Base-by-base conservation (phyloP, 2,113 vertebrate species). In the Xiphophorus couchianus region DNA sequence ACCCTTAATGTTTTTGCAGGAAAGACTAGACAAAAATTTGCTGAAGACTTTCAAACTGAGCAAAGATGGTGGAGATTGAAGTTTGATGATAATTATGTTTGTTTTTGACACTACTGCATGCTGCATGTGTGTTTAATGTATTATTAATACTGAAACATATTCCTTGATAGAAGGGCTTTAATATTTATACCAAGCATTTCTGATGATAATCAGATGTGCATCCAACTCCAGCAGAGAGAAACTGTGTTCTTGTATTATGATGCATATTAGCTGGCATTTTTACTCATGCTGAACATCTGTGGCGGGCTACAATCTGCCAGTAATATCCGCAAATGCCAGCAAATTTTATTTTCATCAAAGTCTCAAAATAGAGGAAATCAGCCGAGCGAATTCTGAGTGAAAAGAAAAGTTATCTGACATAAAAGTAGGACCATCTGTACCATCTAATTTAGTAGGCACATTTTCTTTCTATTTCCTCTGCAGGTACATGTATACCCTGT, bases 401-500 rank as follows among this genome's bases (percentile, higher is more conserved):
- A 69, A 25, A 10, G 14, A 12, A 1, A 27, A 31, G 31, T 27
- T 1, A 13, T 5, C 19, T 2, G 5, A 74, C 42, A 6, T 42
- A 65, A 77, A 15, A 12, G 13, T 31, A 19, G 10, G 22, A 58
- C 25, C 51, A 58, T 58, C 25, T 65, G 15, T 14, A 58, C 22
- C 1, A 39, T 30, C 54, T 64, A 69, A 62, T 35, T 80, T 15
- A 66, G 6, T 60, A 42, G 72, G 33, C 78, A 71, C 13, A 3
- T 74, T 62, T 1, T 67, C 77, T 69, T 74, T 74, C 27, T 74
- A 62, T 58, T 54, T 68, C 66, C 61, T 74, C 76, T 77, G 61
- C 83, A 93, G 93, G 88, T 94, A 93, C 42, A 81, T 74, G 31
- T 94, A 94, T 27, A 90, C 87, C 1, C 78, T 94, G 66, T 94